These are phyloP conservation scores for Thumatha senex DNA, from an alignment of 2,888 invertebrate species.

Conservation along the genomic window DNA sequence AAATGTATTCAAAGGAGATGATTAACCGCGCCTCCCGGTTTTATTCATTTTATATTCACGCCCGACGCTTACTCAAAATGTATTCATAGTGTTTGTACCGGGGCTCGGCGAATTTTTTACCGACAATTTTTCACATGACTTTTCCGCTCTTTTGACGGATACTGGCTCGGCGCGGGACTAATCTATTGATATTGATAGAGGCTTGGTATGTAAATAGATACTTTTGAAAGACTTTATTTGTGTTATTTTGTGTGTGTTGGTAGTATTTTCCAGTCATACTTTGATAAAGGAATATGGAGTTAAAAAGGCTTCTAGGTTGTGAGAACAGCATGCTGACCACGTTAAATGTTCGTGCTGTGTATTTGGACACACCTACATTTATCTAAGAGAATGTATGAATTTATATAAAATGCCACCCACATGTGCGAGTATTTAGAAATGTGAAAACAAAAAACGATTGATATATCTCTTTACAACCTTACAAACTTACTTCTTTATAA, in stretches of 20 bases:
- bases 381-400: too few relatives aligned
- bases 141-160: conserved; percentile 63
- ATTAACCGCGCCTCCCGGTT: conserved; percentile 56
- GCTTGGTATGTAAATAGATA: conserved; percentile 19
- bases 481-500: too few relatives aligned
- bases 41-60: conserved; percentile 70
- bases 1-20: conserved; percentile 61
- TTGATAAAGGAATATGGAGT: too few relatives aligned
- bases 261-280: too few relatives aligned
- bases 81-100: conserved; percentile 61
- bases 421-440: too few relatives aligned
- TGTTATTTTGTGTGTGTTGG: conserved; percentile 15
- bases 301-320: too few relatives aligned
- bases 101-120: conserved; percentile 47
- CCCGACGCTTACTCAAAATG: conserved; percentile 61
- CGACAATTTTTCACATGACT: conserved; percentile 39
- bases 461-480: too few relatives aligned
- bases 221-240: conserved; percentile 29
- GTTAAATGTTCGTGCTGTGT: too few relatives aligned
- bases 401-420: too few relatives aligned
- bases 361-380: too few relatives aligned
- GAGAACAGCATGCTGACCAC: too few relatives aligned
- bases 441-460: too few relatives aligned
- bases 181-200: conserved; percentile 73
- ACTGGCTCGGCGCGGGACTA: conserved; percentile 50